Conservation (phyloP, 35 echinoderm and acorn worm species). For the Strongylocentrotus purpuratus region DNA sequence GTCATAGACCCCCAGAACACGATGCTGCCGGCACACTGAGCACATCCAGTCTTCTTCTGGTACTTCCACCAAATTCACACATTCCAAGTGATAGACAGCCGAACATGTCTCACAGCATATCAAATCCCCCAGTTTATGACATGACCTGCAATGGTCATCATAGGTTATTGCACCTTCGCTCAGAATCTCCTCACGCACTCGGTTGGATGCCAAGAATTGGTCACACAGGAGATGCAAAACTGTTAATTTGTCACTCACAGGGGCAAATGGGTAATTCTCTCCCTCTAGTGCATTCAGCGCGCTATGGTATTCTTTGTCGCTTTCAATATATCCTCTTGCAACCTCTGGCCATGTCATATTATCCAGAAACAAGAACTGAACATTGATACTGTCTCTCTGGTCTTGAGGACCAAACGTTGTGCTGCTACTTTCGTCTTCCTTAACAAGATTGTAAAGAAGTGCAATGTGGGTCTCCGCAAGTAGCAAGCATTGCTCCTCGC, state of each 20-base stretch:
- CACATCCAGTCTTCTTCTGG: slow-evolving; percentile 98
- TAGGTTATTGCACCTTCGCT: slow-evolving; percentile 97
- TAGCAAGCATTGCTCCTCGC: slow-evolving; percentile 93
- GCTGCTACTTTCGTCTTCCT: slow-evolving; percentile 85
- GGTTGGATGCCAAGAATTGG: slow-evolving; percentile 94
- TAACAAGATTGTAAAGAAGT: slow-evolving; percentile 69
- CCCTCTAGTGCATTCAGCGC: slow-evolving; percentile 66
- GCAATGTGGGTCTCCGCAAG: slow-evolving; percentile 88
- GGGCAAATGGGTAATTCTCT: slow-evolving; percentile 86
- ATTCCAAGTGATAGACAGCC: slow-evolving; percentile 96
- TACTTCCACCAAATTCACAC: slow-evolving; percentile 88
- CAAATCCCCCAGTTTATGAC: slow-evolving; percentile 85
- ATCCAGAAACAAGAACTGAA: slow-evolving; percentile 93
- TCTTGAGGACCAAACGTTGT: slow-evolving; percentile 96
- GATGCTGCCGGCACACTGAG: slow-evolving; percentile 81
- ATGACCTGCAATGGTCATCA: slow-evolving; percentile 93
- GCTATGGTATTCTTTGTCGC: slow-evolving; percentile 79
- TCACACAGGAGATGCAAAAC: slow-evolving; percentile 90
- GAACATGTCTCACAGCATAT: slow-evolving; percentile 97
- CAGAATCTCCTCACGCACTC: slow-evolving; percentile 95
- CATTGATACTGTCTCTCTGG: slow-evolving; percentile 88
- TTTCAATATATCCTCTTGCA: slow-evolving; percentile 86
- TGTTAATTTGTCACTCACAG: slow-evolving; percentile 81
- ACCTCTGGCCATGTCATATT: slow-evolving; percentile 95
- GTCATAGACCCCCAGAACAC: slow-evolving; percentile 76